Evolutionary conservation across 2,113 vertebrate genomes (phyloP), one percentile per base, ranked within the genome.

Genomic region (Dascyllus trimaculatus): DNA sequence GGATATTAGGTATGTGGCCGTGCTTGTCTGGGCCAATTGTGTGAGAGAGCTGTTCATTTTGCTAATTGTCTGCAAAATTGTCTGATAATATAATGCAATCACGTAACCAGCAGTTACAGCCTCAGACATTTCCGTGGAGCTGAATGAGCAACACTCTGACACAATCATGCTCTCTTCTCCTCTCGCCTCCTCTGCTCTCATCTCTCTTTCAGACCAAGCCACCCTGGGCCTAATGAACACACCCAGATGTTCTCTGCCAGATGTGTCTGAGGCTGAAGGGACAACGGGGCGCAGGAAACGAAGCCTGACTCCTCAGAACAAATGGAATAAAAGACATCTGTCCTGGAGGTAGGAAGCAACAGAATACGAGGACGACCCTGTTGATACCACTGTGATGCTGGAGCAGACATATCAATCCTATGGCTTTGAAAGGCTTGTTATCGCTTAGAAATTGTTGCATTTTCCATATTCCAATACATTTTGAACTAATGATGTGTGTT

Each of bases 191-290:
- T 32, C 11, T 76, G 46, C 29, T 78, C 2, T 26, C 24, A 3
- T 73, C n/a, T 65, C 71, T n/a, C 58, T 49, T 71, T 9, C 54
- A 99, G 98, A 99, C 1, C 94, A 95, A 87, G 96, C 96, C 77
- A 99, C 98, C 0, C 75, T 98, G 82, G 93, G 95, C 1, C 91
- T 98, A 52, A 99, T 99, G 98, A 97, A 95, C 89, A 98, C 96
- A 0, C 98, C 97, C 8, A 97, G 98, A 59, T 99, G 98, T 82
- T 99, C 98, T 2, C 93, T 99, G 64, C 98, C 98, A 0, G 98
- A 99, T 90, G 77, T 99, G 5, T 38, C 91, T 0, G 29, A 79
- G 0, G 5, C 71, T 0, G 93, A 92, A 11, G 75, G 17, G 29
- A 52, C 66, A 0, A 4, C 32, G 24, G 92, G 93, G 14, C 94